Base-by-base conservation (phyloP, 1,140 invertebrate genomes). In the Dreissena rostriformis region DNA sequence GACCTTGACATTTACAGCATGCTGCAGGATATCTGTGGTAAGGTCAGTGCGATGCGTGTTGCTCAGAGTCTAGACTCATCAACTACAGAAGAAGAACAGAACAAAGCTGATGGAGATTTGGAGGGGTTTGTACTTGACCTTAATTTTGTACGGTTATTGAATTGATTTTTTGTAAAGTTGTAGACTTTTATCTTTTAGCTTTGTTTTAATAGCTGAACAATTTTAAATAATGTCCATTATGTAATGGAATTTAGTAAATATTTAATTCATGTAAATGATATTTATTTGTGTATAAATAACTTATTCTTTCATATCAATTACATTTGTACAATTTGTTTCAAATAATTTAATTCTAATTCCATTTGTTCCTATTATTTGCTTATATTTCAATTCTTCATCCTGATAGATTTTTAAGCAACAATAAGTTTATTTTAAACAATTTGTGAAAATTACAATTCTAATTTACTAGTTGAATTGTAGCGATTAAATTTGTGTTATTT, bases 1-100 rank as follows among this genome's bases (percentile, higher is more conserved):
- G 39, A 79, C n/a, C 55, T 17, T 49, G 68, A 55, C 1, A 83
- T 83, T 63, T 83, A 68, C 68, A 28, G 14, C 49, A 76, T 83
- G 81, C 74, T 83, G 68, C 72, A 83, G 29, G 65, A 39, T 29
- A 76, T 83, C 14, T 83, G 81, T 76, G 71, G 81, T 7, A 83
- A 83, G 57, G 71, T 81, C 5, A 51, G 79, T 26, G 49, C 39
- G 39, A 19, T 81, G 79, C 29, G 79, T 55, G 71, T 81, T 2
- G 39, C 65, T n/a, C 66, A 80, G 19, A 55, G 70, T 51, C 22
- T 22, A 76, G 57, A 11, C 2, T 52, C 55, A 28, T 5, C 61
- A 22, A 61, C 22, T 28, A 15, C 75, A 77, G 75, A 77, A 39
- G 67, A 65, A 28, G 1, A 22, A 67, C 15, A 55, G 39, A 19